These are phyloP conservation scores for Megalops cyprinoides DNA, from an alignment of 2,797 vertebrate genomes.

Conservation along the genomic window DNA sequence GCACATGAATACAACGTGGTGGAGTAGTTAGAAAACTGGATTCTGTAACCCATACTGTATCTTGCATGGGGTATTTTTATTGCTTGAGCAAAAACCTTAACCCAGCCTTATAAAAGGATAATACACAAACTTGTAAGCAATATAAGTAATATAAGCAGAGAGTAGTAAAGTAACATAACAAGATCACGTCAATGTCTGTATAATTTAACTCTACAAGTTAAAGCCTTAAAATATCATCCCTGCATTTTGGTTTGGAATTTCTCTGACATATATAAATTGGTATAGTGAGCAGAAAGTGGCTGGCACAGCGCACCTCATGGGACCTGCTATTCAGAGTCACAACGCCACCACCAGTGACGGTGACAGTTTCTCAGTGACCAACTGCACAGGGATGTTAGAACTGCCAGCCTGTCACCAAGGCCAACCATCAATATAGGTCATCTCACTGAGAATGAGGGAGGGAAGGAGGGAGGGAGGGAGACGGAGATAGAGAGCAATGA, in stretches of 20 bases:
- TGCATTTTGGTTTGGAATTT: neutral
- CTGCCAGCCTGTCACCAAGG: neutral
- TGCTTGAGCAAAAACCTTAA: too few relatives aligned
- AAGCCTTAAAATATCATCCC: too few relatives aligned
- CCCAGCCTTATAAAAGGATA: too few relatives aligned
- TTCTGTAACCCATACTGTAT: too few relatives aligned
- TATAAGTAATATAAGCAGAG: too few relatives aligned
- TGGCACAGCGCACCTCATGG: neutral
- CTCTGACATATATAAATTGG: neutral
- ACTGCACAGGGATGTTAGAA: neutral
- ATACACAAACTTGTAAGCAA: too few relatives aligned
- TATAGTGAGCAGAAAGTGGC: neutral
- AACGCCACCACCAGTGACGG: neutral
- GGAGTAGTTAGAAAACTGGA: neutral
- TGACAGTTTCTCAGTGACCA: neutral
- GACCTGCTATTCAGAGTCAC: neutral
- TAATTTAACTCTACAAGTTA: too few relatives aligned
- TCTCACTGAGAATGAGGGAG: too few relatives aligned
- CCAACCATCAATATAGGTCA: neutral
- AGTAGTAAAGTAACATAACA: too few relatives aligned
- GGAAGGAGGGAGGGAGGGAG: neutral
- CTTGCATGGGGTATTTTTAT: too few relatives aligned
- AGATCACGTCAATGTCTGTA: too few relatives aligned
- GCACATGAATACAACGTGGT: neutral
- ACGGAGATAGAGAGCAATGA: neutral